Evolutionary conservation across 2,888 invertebrate genomes (phyloP).

Genomic region (Bedellia somnulentella): DNA sequence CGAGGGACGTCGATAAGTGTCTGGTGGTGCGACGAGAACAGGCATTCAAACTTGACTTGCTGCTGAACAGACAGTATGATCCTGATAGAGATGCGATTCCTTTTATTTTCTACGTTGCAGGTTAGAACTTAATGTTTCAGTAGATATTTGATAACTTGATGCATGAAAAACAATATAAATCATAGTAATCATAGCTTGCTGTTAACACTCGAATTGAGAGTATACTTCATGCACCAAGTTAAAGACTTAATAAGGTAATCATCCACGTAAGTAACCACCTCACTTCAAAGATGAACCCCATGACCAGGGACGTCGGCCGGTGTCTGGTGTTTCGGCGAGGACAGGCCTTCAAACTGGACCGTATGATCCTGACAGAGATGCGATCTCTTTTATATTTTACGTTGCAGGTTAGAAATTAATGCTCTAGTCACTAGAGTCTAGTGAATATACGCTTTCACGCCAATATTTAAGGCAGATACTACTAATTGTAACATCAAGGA

Average conservation of each 20-base stretch:
- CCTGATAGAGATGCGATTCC: conserved; percentile 76
- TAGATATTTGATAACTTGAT: no score
- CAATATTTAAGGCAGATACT: no score
- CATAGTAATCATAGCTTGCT: no score
- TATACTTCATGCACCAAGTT: no score
- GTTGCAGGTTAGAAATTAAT: no score
- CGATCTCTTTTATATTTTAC: conserved; percentile 81
- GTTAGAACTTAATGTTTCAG: no score
- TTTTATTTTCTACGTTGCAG: conserved; percentile 79
- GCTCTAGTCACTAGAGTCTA: no score
- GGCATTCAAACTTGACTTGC: conserved; percentile 72
- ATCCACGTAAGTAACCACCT: conserved; percentile 77
- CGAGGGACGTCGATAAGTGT: conserved; percentile 56
- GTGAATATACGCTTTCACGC: no score
- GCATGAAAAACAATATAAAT: no score
- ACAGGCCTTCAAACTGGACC: conserved; percentile 76
- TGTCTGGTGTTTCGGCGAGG: conserved; percentile 81
- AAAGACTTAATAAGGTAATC: no score
- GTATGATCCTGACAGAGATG: conserved; percentile 74
- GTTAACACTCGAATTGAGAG: no score
- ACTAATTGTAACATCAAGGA: no score
- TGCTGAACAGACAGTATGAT: conserved; percentile 74
- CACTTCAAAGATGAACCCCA: conserved; percentile 77
- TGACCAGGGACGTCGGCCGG: conserved; percentile 61
- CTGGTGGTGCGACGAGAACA: conserved; percentile 84